These are phyloP conservation scores for Pseudorasbora parva DNA, from an alignment of 2,113 vertebrate species.

Conservation along the genomic window DNA sequence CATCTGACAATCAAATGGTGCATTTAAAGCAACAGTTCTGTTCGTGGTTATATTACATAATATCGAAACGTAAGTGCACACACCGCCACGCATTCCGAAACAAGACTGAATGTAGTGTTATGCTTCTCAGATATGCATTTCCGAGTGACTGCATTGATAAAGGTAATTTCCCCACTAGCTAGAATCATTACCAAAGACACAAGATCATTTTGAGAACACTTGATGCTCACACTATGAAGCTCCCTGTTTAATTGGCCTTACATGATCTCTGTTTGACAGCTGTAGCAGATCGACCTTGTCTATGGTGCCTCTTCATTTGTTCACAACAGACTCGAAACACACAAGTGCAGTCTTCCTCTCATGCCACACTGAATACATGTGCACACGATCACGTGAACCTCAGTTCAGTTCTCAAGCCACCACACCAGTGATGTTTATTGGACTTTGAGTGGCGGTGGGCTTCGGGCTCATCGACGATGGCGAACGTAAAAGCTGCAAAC, in stretches of 20 bases:
- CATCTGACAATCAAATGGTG: not conserved
- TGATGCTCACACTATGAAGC: not conserved
- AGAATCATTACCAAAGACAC: conserved; percentile 60
- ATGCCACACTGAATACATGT: conserved; percentile 46
- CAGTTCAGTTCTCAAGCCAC: conserved; percentile 24
- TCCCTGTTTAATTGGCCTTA: conserved; percentile 28
- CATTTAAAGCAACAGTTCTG: not conserved
- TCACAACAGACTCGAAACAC: conserved; percentile 35
- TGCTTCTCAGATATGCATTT: conserved; percentile 37
- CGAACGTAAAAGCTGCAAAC: conserved; percentile 86
- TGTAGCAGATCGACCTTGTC: conserved; percentile 50
- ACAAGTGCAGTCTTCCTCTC: conserved; percentile 59
- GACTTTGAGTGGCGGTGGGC: conserved; percentile 10
- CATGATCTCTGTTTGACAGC: conserved; percentile 28
- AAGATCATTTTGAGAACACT: not conserved
- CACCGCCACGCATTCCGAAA: not conserved
- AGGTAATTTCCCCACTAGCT: conserved; percentile 42
- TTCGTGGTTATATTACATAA: not conserved
- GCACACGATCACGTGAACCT: conserved; percentile 34
- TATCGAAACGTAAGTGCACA: not conserved
- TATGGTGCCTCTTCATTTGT: conserved; percentile 54
- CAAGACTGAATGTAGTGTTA: not conserved
- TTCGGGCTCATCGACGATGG: conserved; percentile 68
- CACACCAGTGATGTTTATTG: conserved; percentile 31
- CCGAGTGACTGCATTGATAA: not conserved